phyloP scores from a whole-genome alignment of 2,113 vertebrate genomes.

The Illadopsis cleaveri region DNA sequence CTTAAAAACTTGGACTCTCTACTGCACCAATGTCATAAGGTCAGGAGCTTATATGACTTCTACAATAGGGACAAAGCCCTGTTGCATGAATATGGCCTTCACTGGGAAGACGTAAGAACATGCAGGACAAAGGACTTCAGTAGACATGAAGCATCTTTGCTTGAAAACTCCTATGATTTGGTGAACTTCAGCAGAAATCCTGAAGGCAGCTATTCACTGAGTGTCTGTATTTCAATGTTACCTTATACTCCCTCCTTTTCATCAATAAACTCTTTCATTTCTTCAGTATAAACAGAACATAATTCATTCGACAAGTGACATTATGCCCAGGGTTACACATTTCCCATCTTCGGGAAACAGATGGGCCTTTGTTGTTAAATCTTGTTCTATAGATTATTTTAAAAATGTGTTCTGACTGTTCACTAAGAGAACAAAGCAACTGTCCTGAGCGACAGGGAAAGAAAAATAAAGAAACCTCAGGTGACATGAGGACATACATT shows the following conservation, averaged over 20 bases:
- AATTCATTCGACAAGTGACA: constrained; percentile 32
- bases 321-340: constrained; percentile 10
- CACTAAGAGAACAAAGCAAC: not conserved
- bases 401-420: constrained; percentile 13
- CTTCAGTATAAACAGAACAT: not conserved
- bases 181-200: not conserved
- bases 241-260: not conserved
- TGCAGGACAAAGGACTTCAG: not conserved
- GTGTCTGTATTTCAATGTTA: not conserved
- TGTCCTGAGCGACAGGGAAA: not conserved
- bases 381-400: constrained; percentile 12
- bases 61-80: not conserved
- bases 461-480: not conserved
- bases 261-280: not conserved
- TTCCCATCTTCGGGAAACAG: not conserved
- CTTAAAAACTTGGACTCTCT: not conserved
- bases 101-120: not conserved
- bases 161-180: not conserved
- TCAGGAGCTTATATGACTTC: not conserved
- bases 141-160: not conserved
- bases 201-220: not conserved
- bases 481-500: not conserved
- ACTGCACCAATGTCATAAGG: not conserved
- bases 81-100: not conserved
- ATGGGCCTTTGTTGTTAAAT: not conserved